phyloP scores from a whole-genome alignment of 1,140 invertebrate genomes.

The Drosophila melanogaster region DNA sequence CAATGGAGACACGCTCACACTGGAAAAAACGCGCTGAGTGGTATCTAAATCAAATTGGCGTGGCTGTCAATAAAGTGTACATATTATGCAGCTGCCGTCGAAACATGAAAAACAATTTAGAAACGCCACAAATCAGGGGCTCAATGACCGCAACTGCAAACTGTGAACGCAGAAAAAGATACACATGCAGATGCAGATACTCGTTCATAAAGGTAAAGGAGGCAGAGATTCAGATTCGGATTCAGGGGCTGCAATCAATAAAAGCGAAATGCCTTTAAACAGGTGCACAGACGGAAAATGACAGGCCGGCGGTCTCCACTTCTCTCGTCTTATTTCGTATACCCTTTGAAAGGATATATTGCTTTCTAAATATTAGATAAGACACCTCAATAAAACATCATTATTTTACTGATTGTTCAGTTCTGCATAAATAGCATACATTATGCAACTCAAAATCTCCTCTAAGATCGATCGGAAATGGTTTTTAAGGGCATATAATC shows the following conservation, averaged over 20 bases:
- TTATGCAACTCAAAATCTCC: too few species aligned
- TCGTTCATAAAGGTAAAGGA: slow-evolving; percentile 21
- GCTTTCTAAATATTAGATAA: not conserved
- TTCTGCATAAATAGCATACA: too few species aligned
- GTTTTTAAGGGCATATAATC: not conserved
- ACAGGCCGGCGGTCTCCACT: slow-evolving; percentile 42
- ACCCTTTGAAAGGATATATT: not conserved
- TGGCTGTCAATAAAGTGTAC: slow-evolving; percentile 66
- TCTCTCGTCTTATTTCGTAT: not conserved
- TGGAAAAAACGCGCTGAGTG: slow-evolving; percentile 18
- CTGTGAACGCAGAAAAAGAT: slow-evolving; percentile 23
- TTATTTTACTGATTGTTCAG: too few species aligned
- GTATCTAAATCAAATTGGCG: slow-evolving; percentile 58
- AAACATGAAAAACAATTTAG: slow-evolving; percentile 82
- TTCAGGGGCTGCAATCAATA: slow-evolving; percentile 70
- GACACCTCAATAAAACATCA: not conserved
- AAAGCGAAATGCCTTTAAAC: slow-evolving; percentile 72
- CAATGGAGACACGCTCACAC: slow-evolving; percentile 25
- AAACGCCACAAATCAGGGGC: slow-evolving; percentile 79
- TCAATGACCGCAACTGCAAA: slow-evolving; percentile 68
- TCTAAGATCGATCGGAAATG: too few species aligned
- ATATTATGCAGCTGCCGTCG: slow-evolving; percentile 76
- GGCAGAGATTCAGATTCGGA: slow-evolving; percentile 32
- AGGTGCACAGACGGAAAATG: slow-evolving; percentile 71
- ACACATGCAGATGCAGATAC: slow-evolving; percentile 30